These are phyloP conservation scores for Drosophila yakuba DNA, from an alignment of 1,140 invertebrate genomes.

Conservation along the genomic window DNA sequence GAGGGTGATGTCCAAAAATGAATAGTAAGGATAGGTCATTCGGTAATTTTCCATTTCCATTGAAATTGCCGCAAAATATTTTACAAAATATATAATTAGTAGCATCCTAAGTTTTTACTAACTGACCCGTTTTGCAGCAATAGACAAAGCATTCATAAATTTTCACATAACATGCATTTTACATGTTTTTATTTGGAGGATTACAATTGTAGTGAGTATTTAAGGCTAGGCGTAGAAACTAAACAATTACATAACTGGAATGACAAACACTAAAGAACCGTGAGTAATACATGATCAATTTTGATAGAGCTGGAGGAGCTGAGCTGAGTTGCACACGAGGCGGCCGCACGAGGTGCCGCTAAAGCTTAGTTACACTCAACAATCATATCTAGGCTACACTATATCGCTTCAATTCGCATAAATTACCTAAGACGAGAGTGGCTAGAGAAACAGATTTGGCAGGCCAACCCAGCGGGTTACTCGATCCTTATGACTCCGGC, in stretches of 20 bases:
- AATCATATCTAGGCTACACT: slow-evolving; percentile 40
- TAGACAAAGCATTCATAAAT: neutral
- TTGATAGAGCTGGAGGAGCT: slow-evolving; percentile 20
- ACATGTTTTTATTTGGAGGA: slow-evolving; percentile 41
- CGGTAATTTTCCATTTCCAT: too few relatives aligned
- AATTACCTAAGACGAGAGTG: slow-evolving; percentile 59
- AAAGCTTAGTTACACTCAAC: slow-evolving; percentile 62
- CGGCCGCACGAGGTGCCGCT: slow-evolving; percentile 36
- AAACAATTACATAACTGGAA: slow-evolving; percentile 70
- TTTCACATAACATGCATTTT: slow-evolving; percentile 18
- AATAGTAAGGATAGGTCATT: too few relatives aligned
- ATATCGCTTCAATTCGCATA: slow-evolving; percentile 56
- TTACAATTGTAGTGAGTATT: slow-evolving; percentile 65
- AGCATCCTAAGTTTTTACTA: too few relatives aligned
- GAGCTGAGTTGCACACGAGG: slow-evolving; percentile 31
- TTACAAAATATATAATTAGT: too few relatives aligned
- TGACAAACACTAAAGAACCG: slow-evolving; percentile 51
- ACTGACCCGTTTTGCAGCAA: neutral
- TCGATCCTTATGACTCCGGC: slow-evolving; percentile 90
- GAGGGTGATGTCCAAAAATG: too few relatives aligned
- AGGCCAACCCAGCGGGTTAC: slow-evolving; percentile 35
- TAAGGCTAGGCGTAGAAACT: slow-evolving; percentile 55
- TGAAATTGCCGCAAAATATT: neutral
- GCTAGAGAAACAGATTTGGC: slow-evolving; percentile 56
- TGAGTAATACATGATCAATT: slow-evolving; percentile 53